Percentiles rank a stretch among this genome's conserved stretches.
These are phyloP conservation scores for Nowickia ferox DNA, from an alignment of 2,888 invertebrate genomes.

Conservation along the genomic window DNA sequence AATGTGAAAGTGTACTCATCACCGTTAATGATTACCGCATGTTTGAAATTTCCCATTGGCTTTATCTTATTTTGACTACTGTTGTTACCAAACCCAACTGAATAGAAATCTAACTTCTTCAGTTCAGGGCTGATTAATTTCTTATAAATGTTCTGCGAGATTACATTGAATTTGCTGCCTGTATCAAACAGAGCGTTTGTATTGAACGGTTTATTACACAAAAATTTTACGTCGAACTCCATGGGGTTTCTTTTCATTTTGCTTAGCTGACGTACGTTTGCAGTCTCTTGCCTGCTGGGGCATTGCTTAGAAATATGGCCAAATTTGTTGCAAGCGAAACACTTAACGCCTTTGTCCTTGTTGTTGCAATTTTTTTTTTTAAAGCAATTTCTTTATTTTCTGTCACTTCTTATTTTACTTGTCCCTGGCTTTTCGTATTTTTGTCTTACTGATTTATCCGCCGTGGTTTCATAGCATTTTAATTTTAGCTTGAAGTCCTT, in stretches of 20 bases:
- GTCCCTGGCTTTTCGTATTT: not conserved
- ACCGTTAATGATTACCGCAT: constrained; percentile 15
- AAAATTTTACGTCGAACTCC: not conserved
- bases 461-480: constrained; percentile 56
- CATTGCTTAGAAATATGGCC: constrained; percentile 54
- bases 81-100: constrained; percentile 48
- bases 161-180: constrained; percentile 44
- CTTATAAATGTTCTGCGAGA: constrained; percentile 19
- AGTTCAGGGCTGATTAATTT: constrained; percentile 18
- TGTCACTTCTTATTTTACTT: not conserved
- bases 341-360: constrained; percentile 57
- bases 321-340: constrained; percentile 58
- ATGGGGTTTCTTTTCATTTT: constrained; percentile 20
- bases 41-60: constrained; percentile 39
- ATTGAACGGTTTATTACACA: not conserved
- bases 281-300: not conserved
- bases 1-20: constrained; percentile 47
- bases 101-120: constrained; percentile 34
- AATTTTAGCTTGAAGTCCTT: constrained; percentile 68
- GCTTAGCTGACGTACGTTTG: constrained; percentile 11
- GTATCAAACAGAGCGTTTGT: constrained; percentile 53
- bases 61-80: constrained; percentile 35
- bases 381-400: constrained; percentile 39
- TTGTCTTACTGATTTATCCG: not conserved
- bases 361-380: constrained; percentile 61